Evolutionary conservation across 2,797 vertebrate genomes (phyloP).

Genomic region (Toxotes lorentzi): DNA sequence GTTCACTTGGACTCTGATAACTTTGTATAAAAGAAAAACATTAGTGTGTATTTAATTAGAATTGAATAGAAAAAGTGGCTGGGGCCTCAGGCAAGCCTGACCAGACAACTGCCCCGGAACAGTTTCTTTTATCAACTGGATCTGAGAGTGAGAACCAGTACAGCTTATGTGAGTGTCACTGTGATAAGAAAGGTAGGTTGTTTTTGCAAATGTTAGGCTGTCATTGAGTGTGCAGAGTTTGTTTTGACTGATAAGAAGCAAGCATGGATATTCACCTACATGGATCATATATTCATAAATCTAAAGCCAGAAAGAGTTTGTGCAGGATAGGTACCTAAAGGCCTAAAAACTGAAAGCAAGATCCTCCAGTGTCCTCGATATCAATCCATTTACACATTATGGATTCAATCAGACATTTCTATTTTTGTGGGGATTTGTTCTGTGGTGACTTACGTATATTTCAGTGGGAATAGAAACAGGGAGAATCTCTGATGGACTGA

Average conservation of each 20-base stretch:
- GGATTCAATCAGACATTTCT: background rate
- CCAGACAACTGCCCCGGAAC: background rate
- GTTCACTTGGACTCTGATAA: background rate
- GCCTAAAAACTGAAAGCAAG: background rate
- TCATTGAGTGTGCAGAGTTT: background rate
- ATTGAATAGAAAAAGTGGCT: too few relatives aligned
- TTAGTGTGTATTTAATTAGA: background rate
- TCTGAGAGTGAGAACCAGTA: background rate
- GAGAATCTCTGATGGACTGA: background rate
- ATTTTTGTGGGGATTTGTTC: background rate
- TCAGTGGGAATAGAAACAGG: background rate
- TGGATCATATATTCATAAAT: background rate
- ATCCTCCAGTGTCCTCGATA: background rate
- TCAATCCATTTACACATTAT: background rate
- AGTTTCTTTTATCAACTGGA: background rate
- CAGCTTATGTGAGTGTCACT: too few relatives aligned
- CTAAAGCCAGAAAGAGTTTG: background rate
- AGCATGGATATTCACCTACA: background rate
- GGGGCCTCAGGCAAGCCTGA: background rate
- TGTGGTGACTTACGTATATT: background rate
- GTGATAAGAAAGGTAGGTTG: background rate
- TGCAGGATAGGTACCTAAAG: background rate
- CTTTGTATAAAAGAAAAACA: too few relatives aligned
- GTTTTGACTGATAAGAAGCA: background rate
- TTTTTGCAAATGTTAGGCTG: background rate